Base-by-base conservation (phyloP, 1,140 invertebrate genomes). In the Thereuonema tuberculata region DNA sequence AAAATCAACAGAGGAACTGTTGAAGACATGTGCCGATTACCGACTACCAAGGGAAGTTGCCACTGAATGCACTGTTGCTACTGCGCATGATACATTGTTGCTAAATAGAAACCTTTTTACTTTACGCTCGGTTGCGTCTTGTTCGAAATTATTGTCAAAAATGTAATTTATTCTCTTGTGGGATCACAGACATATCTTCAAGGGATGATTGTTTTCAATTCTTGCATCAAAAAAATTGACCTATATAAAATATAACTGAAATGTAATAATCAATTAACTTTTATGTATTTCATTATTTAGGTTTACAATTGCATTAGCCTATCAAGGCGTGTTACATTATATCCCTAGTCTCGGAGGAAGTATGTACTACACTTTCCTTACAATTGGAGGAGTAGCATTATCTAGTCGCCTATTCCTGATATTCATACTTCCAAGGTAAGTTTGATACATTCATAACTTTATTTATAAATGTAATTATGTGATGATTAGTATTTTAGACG, bases 351-450 rank as follows among this genome's bases (percentile, higher is more conserved):
- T 74, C 21, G 62, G 61, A 3, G 17, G 63, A n/a, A 67, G 74
- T 27, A 64, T 70, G 2, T 70, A 75, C 58, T 47, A 71, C 1
- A 69, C 66, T 47, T 71, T 74, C 47, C 65, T 69, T 0, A 57
- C 73, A 1, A 67, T 70, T 24, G 72, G 66, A 14, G 62, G 56
- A 1, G 59, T 74, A 27, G 72, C 53, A 9, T 14, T 55, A 74
- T 59, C 59, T 74, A 14, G 61, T 61, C 5, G 65, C 69, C 50
- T 64, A 23, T 46, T 68, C 2, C 60, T 73, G n/a, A 55, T 65
- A 17, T 73, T 75, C 29, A 26, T 72, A 49, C 53, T 76, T 14
- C 66, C 69, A 27, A 55, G 27, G 53, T 55, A 55, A 55, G 24
- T 14, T n/a, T n/a, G n/a, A n/a, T n/a, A n/a, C n/a, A n/a, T n/a